phyloP scores from a whole-genome alignment of 1,140 invertebrate species.

The Potamilus streckersoni region DNA sequence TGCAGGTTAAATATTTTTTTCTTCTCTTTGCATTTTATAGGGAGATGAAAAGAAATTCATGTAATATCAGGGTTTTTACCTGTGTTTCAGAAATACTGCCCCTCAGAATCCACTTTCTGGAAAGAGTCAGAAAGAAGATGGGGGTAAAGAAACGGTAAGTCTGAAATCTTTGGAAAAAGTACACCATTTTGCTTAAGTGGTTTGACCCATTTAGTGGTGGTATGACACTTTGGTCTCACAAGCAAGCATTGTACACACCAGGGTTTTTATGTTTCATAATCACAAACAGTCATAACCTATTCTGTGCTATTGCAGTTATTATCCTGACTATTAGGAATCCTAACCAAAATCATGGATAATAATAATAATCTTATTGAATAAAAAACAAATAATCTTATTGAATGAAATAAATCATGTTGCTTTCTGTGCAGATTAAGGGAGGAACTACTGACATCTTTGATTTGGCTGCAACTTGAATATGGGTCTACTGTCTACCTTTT shows the following conservation, averaged over 20 bases:
- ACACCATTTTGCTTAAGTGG: background rate
- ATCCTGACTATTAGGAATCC: background rate
- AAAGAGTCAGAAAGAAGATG: slow-evolving; percentile 43
- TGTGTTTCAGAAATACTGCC: slow-evolving; percentile 44
- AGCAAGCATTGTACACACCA: background rate
- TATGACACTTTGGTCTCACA: no score
- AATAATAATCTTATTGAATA: no score
- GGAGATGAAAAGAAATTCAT: no score
- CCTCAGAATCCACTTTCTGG: slow-evolving; percentile 48
- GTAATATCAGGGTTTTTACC: background rate
- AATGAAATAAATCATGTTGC: no score
- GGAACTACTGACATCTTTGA: no score
- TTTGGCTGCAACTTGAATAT: no score
- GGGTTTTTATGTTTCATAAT: background rate
- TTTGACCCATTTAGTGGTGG: background rate
- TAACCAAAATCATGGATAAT: no score
- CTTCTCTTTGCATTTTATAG: no score
- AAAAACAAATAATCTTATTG: no score
- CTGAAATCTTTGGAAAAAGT: background rate
- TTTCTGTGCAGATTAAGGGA: no score
- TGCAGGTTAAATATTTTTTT: no score
- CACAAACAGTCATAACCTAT: background rate
- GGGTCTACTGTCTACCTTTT: no score
- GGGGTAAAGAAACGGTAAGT: slow-evolving; percentile 61
- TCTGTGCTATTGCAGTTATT: background rate